These are phyloP conservation scores for Plebejus melissa DNA, from an alignment of 2,888 invertebrate genomes.

Conservation along the genomic window DNA sequence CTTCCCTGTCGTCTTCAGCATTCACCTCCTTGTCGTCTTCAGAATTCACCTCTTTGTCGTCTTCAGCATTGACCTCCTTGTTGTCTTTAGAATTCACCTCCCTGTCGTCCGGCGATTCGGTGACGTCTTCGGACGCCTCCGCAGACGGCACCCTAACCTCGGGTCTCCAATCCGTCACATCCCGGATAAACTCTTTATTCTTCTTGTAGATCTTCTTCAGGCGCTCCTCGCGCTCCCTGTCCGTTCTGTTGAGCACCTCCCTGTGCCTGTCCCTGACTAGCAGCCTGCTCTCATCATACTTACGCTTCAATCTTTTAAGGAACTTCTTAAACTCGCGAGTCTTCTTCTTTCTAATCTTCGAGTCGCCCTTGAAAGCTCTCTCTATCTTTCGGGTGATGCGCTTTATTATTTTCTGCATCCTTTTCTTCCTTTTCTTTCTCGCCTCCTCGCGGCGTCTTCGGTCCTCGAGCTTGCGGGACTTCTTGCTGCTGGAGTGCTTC, in stretches of 20 bases:
- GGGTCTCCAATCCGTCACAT: constrained; percentile 56
- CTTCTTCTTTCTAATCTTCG: constrained; percentile 51
- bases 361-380: constrained; percentile 56
- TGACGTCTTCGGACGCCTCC: not conserved
- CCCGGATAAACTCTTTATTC: constrained; percentile 51
- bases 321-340: constrained; percentile 61
- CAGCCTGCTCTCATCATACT: constrained; percentile 56
- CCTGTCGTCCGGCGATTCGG: not conserved
- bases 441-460: constrained; percentile 41
- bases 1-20: too few relatives aligned
- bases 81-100: too few relatives aligned
- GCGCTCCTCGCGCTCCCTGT: constrained; percentile 44
- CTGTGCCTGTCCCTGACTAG: constrained; percentile 56
- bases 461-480: constrained; percentile 38
- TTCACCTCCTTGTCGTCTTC: too few relatives aligned
- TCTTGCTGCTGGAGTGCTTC: constrained; percentile 38
- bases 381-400: constrained; percentile 54
- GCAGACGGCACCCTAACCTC: constrained; percentile 49
- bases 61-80: too few relatives aligned
- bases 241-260: constrained; percentile 50
- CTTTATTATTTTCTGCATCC: constrained; percentile 52
- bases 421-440: constrained; percentile 50
- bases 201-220: constrained; percentile 48
- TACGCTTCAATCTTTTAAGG: constrained; percentile 54
- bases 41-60: too few relatives aligned